These are phyloP conservation scores for Panonychus citri DNA, from an alignment of 1,140 invertebrate species.

Conservation along the genomic window DNA sequence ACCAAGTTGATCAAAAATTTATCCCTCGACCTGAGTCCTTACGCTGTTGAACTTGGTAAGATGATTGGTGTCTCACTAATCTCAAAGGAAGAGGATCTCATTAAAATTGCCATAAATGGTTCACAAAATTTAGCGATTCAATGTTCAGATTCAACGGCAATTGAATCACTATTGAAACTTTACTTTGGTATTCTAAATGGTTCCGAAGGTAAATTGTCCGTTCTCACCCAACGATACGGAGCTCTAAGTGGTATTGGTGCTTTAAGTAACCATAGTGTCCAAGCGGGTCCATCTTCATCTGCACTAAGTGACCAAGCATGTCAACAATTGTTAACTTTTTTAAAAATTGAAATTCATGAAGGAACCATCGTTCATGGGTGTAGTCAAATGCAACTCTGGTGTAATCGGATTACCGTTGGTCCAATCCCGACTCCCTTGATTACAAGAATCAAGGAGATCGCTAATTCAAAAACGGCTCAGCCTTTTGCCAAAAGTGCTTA, in stretches of 20 bases:
- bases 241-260: conserved; percentile 63
- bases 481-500: conserved; percentile 50
- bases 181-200: conserved; percentile 61
- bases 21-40: conserved; percentile 49
- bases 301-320: conserved; percentile 35
- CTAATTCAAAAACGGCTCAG: conserved; percentile 49
- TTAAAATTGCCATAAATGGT: conserved; percentile 41
- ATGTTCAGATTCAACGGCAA: conserved; percentile 38
- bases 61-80: conserved; percentile 20
- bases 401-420: conserved; percentile 33
- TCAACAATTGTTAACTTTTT: conserved; percentile 45
- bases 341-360: conserved; percentile 76
- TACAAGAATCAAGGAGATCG: conserved; percentile 44
- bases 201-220: conserved; percentile 69
- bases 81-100: conserved; percentile 49
- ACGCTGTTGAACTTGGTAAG: conserved; percentile 54
- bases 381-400: conserved; percentile 56
- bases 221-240: conserved; percentile 61
- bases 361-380: conserved; percentile 58
- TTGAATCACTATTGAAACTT: conserved; percentile 42
- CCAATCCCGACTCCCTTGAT: conserved; percentile 42
- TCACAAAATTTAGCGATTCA: conserved; percentile 42
- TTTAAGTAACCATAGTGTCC: conserved; percentile 44
- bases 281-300: conserved; percentile 29
- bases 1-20: conserved; percentile 25